Evolutionary conservation across 2,797 vertebrate genomes (phyloP).

Genomic region (Telmatherina bonti): DNA sequence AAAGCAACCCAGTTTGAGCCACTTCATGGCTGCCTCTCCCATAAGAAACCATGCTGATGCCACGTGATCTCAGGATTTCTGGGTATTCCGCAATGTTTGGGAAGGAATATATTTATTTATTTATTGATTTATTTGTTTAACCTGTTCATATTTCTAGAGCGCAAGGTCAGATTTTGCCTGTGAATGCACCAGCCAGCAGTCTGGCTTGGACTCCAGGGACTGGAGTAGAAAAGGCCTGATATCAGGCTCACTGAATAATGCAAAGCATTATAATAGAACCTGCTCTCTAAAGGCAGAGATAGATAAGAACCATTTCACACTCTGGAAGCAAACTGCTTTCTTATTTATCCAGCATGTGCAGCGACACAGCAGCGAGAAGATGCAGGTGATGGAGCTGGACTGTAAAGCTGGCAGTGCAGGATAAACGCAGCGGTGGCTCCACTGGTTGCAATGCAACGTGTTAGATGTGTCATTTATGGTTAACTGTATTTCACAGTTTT

Average conservation of each 20-base stretch:
- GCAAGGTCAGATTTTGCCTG: constrained; percentile 53
- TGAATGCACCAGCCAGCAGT: constrained; percentile 38
- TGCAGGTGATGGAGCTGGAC: not conserved
- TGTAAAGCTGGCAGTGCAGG: constrained; percentile 26
- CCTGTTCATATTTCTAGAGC: constrained; percentile 2
- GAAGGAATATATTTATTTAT: not conserved
- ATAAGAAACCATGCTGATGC: constrained; percentile 2
- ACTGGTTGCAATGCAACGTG: not conserved
- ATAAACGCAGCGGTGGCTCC: constrained; percentile 35
- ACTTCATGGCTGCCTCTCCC: not conserved
- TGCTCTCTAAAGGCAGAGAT: constrained; percentile 80
- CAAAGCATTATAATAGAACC: constrained; percentile 81
- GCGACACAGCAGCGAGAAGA: constrained; percentile 41
- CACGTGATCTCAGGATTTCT: not conserved
- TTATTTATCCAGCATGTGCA: constrained; percentile 72
- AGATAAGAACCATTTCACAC: constrained; percentile 80
- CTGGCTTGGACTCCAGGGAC: constrained; percentile 60
- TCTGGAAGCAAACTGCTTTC: constrained; percentile 62
- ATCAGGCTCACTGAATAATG: constrained; percentile 81
- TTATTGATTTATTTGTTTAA: not conserved
- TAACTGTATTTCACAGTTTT: no score
- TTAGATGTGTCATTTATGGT: no score
- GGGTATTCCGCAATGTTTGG: not conserved
- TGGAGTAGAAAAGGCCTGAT: constrained; percentile 63
- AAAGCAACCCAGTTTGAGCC: constrained; percentile 1